Base-by-base conservation (phyloP, 2,888 invertebrate species). In the Tricholauxania praeusta region DNA sequence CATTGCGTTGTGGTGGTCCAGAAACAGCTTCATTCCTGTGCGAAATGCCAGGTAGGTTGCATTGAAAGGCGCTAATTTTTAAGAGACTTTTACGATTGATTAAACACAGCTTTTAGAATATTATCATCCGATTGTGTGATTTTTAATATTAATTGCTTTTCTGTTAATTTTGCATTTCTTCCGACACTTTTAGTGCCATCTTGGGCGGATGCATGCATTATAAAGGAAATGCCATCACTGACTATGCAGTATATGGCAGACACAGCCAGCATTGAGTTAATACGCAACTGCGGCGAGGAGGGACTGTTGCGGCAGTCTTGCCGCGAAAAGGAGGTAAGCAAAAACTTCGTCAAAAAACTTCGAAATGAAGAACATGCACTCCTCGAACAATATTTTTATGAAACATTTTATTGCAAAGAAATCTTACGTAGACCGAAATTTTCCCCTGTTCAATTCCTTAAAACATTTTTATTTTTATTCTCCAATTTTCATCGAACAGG, bases 11-110 rank as follows among this genome's bases (percentile, higher is more conserved):
- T 81, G 93, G 93, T 12, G 94, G 93, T 32, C 93, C 93, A 0
- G 92, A 93, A 76, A 91, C 93, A 0, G 93, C 93, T 1, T 92
- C 94, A 10, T 94, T 94, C 85, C 91, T 94, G 76, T 94, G 94
- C 84, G 94, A 94, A 89, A 89, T 94, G 82, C 92, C 93, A 81
- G 93, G 94, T 94, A 88, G 85, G 83, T 77, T 72, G 28, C 39
- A 53, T 53, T 53, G 28, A 28, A 28, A 0, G 4, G 4, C 3
- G 28, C 2, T 4, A 3, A 28, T 28, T 28, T 28, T 28, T 28
- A 4, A 28, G 4, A 4, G 4, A 4, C 28, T 28, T 28, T 28
- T 28, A 28, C 28, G 28, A 3, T 3, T 28, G 28, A 28, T 28
- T 3, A 28, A 28, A 28, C 22, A 22, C 22, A 22, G 22, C 22